Evolutionary conservation across 2,888 invertebrate genomes (phyloP).

Genomic region (Phrixothrix hirtus): DNA sequence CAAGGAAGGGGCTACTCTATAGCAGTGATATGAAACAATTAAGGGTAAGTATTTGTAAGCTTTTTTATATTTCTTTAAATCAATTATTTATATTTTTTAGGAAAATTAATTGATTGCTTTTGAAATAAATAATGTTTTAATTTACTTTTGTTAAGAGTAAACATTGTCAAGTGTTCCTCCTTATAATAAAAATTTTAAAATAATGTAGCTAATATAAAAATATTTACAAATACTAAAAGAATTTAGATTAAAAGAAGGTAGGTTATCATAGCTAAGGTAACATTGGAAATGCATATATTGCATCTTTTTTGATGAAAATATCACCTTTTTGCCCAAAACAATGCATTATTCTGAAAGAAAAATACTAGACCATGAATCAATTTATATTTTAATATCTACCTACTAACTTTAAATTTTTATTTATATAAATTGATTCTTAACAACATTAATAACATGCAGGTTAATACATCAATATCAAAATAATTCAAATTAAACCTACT

Average conservation of each 20-base stretch:
- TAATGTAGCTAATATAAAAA: slow-evolving; percentile 9
- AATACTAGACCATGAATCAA: slow-evolving; percentile 46
- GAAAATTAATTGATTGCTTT: too few species aligned
- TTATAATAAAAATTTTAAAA: background rate
- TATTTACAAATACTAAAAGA: slow-evolving; percentile 28
- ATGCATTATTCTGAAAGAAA: slow-evolving; percentile 47
- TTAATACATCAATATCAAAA: slow-evolving; percentile 37
- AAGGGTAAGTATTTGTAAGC: too few species aligned
- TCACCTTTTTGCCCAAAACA: slow-evolving; percentile 43
- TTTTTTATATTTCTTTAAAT: too few species aligned
- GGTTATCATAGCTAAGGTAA: slow-evolving; percentile 54
- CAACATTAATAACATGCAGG: slow-evolving; percentile 37
- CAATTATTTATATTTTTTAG: too few species aligned
- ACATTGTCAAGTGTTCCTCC: slow-evolving; percentile 2
- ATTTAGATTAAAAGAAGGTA: slow-evolving; percentile 32
- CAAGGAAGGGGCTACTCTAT: slow-evolving; percentile 35
- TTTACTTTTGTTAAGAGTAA: too few species aligned
- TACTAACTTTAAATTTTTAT: background rate
- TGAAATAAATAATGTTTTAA: too few species aligned
- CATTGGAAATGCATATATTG: slow-evolving; percentile 56
- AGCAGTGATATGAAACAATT: slow-evolving; percentile 19
- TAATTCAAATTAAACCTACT: slow-evolving; percentile 61
- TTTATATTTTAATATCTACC: slow-evolving; percentile 34
- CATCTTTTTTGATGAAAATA: slow-evolving; percentile 39
- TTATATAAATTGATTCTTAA: slow-evolving; percentile 48